phyloP scores from a whole-genome alignment of 2,797 vertebrate species.

The Crax fasciolata region DNA sequence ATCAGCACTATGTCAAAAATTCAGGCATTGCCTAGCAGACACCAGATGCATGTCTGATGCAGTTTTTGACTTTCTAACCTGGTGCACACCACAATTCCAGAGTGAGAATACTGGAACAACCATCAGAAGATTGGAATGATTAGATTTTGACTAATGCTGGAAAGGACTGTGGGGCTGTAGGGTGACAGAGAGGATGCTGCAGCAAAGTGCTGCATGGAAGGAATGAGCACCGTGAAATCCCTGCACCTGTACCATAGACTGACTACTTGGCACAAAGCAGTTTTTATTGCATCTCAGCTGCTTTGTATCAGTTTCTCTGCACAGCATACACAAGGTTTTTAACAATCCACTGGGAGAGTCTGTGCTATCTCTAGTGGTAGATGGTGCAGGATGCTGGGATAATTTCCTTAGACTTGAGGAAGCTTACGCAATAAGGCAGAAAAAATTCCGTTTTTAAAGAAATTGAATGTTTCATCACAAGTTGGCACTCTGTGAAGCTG shows the following conservation, averaged over 20 bases:
- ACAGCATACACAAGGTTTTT: not conserved
- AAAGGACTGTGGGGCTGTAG: fast-evolving
- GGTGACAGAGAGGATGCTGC: not conserved
- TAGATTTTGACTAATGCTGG: not conserved
- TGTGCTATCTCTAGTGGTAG: not conserved
- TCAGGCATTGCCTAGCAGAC: not conserved
- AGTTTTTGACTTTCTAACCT: not conserved
- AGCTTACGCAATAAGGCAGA: not conserved
- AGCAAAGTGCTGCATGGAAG: not conserved
- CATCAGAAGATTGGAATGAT: not conserved
- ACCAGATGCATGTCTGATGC: fast-evolving
- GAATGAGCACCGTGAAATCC: not conserved
- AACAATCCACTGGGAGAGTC: fast-evolving
- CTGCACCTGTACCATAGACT: not conserved
- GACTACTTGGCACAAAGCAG: not conserved
- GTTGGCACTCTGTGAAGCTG: conserved; percentile 38
- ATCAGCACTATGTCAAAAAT: not conserved
- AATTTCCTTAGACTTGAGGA: not conserved
- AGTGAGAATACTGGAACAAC: not conserved
- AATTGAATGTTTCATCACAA: conserved; percentile 60
- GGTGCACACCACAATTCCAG: not conserved
- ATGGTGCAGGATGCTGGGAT: not conserved
- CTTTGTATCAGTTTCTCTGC: not conserved
- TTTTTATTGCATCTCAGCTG: not conserved
- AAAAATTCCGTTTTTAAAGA: conserved; percentile 50